Evolutionary conservation across 37 sponge, comb jelly and placozoan genomes (phyloP), one percentile per base, ranked within the genome.

Genomic region (Petrosia ficiformis): DNA sequence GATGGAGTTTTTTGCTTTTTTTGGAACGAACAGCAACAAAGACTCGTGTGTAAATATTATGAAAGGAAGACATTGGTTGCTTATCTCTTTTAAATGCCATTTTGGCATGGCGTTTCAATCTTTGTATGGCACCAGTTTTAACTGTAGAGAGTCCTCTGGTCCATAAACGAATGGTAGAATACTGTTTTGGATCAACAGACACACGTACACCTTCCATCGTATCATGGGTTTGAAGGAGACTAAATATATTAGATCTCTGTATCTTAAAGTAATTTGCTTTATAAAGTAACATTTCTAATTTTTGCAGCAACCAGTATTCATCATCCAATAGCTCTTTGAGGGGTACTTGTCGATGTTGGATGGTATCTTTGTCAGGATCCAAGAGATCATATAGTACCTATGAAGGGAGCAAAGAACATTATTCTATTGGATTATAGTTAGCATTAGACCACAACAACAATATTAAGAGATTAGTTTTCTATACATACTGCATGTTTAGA

Each of bases 311-410:
- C 76, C 73, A 77, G 67, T 79, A 87, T 65, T 96, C 97, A 3
- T 74, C 52, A 34, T 90, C 97, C 31, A 93, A 78, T 0, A 76
- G 63, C 63, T 96, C 92, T 35, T 90, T 84, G 16, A 72, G 58
- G 30, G 80, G 54, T 42, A 94, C 70, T 16, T 70, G 34, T 26
- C 61, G 69, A 6, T 87, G 77, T 42, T 72, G 57, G 39, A 80
- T 35, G 16, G 95, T 93, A 73, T 96, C 97, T 69, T 94, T 96
- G 73, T 96, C 97, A 22, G 97, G 97, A 36, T 96, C 92, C 68
- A 96, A 43, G 6, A 26, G 37, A 69, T 96, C 97, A 75, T 90
- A 96, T 57, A 87, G 79, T 0, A 68, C 25, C 95, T 94, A 40
- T 2, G 31, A n/a, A 74, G 10, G 3, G 39, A 19, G n/a, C 5